phyloP scores from a whole-genome alignment of 2,888 invertebrate genomes.

The Eupithecia inturbata region DNA sequence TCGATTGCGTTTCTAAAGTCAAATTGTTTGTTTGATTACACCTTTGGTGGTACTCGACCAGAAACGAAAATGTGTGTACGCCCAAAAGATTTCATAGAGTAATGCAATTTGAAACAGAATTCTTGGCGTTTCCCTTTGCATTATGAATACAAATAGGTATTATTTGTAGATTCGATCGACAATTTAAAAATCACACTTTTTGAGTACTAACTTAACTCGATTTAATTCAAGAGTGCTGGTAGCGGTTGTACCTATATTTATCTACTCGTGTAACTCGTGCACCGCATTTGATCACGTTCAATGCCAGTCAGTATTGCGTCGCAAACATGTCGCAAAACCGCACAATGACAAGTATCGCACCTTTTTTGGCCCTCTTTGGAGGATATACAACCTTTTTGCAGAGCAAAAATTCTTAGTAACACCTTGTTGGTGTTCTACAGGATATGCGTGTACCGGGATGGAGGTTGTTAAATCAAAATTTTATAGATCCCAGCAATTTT shows the following conservation, averaged over 20 bases:
- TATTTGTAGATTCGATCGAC: not conserved
- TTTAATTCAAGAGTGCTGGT: not conserved
- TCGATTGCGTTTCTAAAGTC: constrained; percentile 44
- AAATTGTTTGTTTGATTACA: constrained; percentile 17
- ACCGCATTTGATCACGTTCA: constrained; percentile 69
- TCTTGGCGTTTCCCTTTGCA: not conserved
- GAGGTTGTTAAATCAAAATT: constrained; percentile 1
- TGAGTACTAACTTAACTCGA: constrained; percentile 1
- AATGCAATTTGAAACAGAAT: not conserved
- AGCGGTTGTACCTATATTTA: constrained; percentile 1
- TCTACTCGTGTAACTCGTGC: constrained; percentile 24
- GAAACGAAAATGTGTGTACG: not conserved
- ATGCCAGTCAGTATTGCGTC: constrained; percentile 47
- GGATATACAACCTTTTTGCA: constrained; percentile 69
- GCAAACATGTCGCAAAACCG: constrained; percentile 59
- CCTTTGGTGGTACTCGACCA: not conserved
- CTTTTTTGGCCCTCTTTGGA: constrained; percentile 67
- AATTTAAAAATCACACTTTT: not conserved
- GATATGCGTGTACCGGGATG: constrained; percentile 1
- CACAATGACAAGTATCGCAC: constrained; percentile 67
- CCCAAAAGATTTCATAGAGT: not conserved
- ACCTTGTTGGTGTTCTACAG: constrained; percentile 56
- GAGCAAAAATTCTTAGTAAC: constrained; percentile 66
- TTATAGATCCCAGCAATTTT: not conserved
- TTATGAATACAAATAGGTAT: not conserved